phyloP scores from a whole-genome alignment of 2,888 invertebrate species.

The Cosmia trapezina region DNA sequence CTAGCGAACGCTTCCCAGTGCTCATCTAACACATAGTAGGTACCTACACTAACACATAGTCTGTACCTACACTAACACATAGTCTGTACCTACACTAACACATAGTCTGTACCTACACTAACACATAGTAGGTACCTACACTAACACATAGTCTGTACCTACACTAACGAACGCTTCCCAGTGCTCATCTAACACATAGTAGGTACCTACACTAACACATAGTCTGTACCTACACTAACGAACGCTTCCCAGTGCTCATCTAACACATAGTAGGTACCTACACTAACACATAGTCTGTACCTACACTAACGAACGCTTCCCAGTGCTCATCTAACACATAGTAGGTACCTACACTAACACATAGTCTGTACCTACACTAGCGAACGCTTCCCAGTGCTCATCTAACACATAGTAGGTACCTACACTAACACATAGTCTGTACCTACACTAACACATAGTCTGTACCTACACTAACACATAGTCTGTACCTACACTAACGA shows the following conservation, averaged over 20 bases:
- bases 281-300: background rate
- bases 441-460: background rate
- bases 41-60: background rate
- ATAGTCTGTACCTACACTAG: background rate
- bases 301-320: conserved; percentile 8
- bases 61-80: background rate
- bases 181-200: no score
- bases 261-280: no score
- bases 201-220: background rate
- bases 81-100: background rate
- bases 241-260: background rate
- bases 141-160: background rate
- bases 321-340: background rate
- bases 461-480: background rate
- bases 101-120: background rate
- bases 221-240: background rate
- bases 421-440: background rate
- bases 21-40: no score
- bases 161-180: conserved; percentile 5
- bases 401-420: no score
- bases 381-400: background rate
- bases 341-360: conserved; percentile 1
- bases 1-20: conserved; percentile 1
- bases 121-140: background rate
- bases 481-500: conserved; percentile 1